Evolutionary conservation across 2,797 vertebrate genomes (phyloP).

Genomic region (Etheostoma perlongum): DNA sequence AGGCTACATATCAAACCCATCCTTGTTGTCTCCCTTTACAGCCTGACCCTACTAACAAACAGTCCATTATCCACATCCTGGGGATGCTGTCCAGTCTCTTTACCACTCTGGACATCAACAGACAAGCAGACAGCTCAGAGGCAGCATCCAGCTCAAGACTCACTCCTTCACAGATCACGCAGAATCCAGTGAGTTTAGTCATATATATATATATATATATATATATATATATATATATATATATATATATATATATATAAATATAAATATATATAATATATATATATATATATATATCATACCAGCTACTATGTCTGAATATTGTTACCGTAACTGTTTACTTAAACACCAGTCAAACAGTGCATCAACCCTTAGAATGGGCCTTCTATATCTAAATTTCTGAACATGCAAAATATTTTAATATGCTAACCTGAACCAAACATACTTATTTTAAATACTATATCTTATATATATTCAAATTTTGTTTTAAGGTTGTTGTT

Average conservation of each 20-base stretch:
- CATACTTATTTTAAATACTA: neutral
- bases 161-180: conserved; percentile 82
- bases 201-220: too few species aligned
- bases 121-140: conserved; percentile 88
- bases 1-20: neutral
- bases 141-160: conserved; percentile 83
- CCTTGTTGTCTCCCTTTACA: conserved; percentile 62
- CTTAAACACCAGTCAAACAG: neutral
- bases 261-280: too few species aligned
- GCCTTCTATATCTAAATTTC: neutral
- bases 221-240: too few species aligned
- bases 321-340: neutral
- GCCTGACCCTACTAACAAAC: conserved; percentile 92
- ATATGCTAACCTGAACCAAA: neutral
- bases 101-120: conserved; percentile 93
- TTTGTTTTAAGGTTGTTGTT: conserved; percentile 89
- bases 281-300: neutral
- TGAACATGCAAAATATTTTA: neutral
- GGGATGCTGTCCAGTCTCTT: conserved; percentile 96
- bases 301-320: neutral
- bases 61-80: conserved; percentile 93
- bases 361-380: neutral
- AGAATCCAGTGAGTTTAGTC: conserved; percentile 89
- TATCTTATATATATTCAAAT: neutral
- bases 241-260: too few species aligned